phyloP scores from a whole-genome alignment of 2,888 invertebrate genomes.

The Lasioglossum villosulum region DNA sequence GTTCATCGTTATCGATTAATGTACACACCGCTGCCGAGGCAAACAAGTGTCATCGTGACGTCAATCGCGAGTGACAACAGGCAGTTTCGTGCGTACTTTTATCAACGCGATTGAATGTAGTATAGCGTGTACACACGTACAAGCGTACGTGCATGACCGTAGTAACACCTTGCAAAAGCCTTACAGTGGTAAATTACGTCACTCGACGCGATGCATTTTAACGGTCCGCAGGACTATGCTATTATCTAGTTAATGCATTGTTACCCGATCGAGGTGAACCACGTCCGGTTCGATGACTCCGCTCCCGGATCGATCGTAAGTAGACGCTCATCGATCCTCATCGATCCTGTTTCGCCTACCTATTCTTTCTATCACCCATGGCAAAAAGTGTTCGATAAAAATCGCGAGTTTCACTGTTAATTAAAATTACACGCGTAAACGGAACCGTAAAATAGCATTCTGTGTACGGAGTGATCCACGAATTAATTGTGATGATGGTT shows the following conservation, averaged over 20 bases:
- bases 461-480: background rate
- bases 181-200: conserved; percentile 39
- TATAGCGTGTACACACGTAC: background rate
- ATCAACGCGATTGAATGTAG: conserved; percentile 47
- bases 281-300: conserved; percentile 43
- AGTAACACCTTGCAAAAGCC: background rate
- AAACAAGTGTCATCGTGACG: conserved; percentile 73
- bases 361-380: background rate
- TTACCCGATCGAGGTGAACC: conserved; percentile 27
- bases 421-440: background rate
- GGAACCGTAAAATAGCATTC: background rate
- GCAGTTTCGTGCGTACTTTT: conserved; percentile 45
- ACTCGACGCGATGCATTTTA: conserved; percentile 30
- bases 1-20: conserved; percentile 64
- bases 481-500: background rate
- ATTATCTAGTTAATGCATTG: conserved; percentile 33
- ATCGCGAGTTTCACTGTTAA: background rate
- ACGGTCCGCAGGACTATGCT: conserved; percentile 15
- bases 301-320: conserved; percentile 27
- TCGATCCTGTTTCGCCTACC: background rate
- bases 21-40: conserved; percentile 34
- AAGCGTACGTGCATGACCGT: background rate
- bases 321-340: conserved; percentile 2
- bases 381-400: background rate
- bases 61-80: conserved; percentile 63